Evolutionary conservation across 2,113 vertebrate species (phyloP).

Genomic region (Indicator maculatus): DNA sequence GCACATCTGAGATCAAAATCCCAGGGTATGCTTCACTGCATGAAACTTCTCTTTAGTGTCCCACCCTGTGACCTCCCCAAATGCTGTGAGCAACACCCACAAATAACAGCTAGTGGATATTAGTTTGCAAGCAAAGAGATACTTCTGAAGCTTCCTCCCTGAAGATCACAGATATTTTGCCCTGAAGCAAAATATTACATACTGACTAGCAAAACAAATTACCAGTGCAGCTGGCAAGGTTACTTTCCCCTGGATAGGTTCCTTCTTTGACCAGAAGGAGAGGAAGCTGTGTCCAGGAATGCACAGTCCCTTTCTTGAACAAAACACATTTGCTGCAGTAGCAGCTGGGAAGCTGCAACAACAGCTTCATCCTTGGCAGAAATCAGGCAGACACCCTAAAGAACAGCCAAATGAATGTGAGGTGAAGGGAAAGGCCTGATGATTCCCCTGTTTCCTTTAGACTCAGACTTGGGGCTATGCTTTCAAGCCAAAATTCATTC

Average conservation of each 20-base stretch:
- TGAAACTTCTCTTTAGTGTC: background rate
- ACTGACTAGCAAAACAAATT: background rate
- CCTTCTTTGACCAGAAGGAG: slow-evolving; percentile 21
- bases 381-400: background rate
- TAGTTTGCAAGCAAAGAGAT: background rate
- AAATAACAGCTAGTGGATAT: background rate
- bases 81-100: background rate
- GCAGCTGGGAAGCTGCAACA: slow-evolving; percentile 30
- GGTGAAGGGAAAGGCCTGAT: background rate
- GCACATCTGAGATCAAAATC: background rate
- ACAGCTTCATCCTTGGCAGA: slow-evolving; percentile 39
- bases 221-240: background rate
- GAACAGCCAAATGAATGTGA: slow-evolving; percentile 34
- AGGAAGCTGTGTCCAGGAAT: background rate
- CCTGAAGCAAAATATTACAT: background rate
- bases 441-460: background rate
- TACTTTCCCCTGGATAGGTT: background rate
- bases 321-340: background rate
- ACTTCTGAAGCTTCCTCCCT: background rate
- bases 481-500: slow-evolving; percentile 43
- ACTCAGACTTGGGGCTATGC: background rate
- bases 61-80: background rate
- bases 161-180: background rate
- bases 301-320: slow-evolving; percentile 12
- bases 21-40: background rate